Evolutionary conservation across 2,797 vertebrate species (phyloP).

Genomic region (Sebastes itinus): DNA sequence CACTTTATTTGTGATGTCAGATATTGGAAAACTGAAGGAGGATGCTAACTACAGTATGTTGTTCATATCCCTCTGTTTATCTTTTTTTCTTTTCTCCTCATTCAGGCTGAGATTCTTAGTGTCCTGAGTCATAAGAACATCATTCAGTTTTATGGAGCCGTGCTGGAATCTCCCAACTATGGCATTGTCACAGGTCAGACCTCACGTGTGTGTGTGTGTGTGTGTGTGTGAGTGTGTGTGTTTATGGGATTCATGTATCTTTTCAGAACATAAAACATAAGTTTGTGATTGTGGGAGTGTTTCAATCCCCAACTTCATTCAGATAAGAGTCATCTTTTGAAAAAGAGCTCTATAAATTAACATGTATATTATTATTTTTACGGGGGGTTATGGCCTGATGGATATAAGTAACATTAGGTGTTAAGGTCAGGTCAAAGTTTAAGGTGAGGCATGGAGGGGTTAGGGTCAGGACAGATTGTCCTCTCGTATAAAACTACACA

Average conservation of each 20-base stretch:
- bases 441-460: background rate
- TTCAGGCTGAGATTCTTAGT: conserved; percentile 96
- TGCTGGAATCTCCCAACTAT: conserved; percentile 97
- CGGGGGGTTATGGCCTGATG: background rate
- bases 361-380: background rate
- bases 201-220: conserved; percentile 7
- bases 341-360: background rate
- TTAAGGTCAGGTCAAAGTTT: background rate
- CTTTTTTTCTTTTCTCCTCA: conserved; percentile 25
- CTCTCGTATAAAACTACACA: background rate
- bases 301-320: background rate
- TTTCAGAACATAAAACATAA: conserved; percentile 7
- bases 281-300: background rate
- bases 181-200: conserved; percentile 96
- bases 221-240: background rate
- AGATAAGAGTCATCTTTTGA: background rate
- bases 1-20: background rate
- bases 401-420: background rate
- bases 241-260: background rate
- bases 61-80: conserved; percentile 25
- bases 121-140: conserved; percentile 98
- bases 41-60: background rate
- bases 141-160: conserved; percentile 98
- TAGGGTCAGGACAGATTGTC: background rate
- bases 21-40: background rate